Evolutionary conservation across 2,797 vertebrate species (phyloP).

Genomic region (Ctenochaetus hawaiiensis): DNA sequence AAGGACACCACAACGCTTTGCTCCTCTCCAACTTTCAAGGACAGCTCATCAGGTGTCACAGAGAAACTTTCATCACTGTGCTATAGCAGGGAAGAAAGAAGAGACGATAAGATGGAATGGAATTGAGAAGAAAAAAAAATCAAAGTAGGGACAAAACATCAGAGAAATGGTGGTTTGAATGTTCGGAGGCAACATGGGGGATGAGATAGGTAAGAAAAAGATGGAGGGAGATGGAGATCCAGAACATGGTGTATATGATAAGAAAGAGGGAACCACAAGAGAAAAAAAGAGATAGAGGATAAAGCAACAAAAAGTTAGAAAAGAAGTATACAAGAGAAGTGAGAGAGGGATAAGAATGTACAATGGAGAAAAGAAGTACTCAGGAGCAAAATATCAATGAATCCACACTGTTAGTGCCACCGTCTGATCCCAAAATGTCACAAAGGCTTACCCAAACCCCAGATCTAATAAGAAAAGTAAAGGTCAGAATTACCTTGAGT

Average conservation of each 20-base stretch:
- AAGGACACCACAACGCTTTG: constrained; percentile 86
- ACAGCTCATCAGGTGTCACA: constrained; percentile 89
- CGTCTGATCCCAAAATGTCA: constrained; percentile 62
- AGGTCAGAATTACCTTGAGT: constrained; percentile 85
- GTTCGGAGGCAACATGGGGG: not conserved
- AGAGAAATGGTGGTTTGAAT: not conserved
- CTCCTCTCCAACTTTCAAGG: constrained; percentile 90
- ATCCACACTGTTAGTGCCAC: constrained; percentile 28
- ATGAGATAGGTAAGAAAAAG: not conserved
- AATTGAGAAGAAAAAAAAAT: not conserved
- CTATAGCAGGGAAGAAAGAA: constrained; percentile 71
- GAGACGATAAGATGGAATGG: not conserved
- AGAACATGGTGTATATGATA: not conserved
- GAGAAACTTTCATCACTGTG: constrained; percentile 85
- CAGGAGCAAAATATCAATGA: constrained; percentile 48
- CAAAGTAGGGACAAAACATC: not conserved
- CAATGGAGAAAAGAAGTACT: constrained; percentile 34
- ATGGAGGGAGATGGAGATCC: not conserved
- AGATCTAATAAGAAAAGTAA: constrained; percentile 66
- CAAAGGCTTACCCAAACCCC: constrained; percentile 57
- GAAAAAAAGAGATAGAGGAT: not conserved
- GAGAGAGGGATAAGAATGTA: not conserved
- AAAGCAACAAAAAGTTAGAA: not conserved
- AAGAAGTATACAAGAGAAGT: not conserved
- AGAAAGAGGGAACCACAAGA: not conserved